A percentile compares a stretch with the other conserved stretches of the same genome.
Evolutionary conservation across 2,888 invertebrate genomes (phyloP).

Genomic region (Heterodera filipjevi): DNA sequence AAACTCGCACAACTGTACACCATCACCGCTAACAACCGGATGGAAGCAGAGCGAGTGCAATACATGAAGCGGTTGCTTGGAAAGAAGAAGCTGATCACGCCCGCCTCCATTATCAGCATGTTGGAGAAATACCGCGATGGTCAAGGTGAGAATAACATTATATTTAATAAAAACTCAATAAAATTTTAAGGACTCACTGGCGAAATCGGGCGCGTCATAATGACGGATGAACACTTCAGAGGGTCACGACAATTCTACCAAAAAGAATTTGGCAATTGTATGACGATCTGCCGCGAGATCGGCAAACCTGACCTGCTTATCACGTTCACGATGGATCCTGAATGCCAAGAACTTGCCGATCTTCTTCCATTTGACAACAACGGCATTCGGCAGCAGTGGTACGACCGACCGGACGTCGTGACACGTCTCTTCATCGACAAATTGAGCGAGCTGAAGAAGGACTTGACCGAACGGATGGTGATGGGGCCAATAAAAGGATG

Average conservation of each 20-base stretch:
- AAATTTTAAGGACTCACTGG: neutral
- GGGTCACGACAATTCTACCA: conserved; percentile 14
- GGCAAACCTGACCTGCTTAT: conserved; percentile 9
- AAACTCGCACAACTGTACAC: neutral
- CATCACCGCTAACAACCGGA: neutral
- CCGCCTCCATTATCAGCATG: neutral
- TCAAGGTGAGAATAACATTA: neutral
- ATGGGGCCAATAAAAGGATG: neutral
- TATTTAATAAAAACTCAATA: neutral
- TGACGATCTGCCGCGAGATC: conserved; percentile 2
- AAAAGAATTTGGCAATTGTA: neutral
- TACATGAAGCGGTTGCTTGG: neutral
- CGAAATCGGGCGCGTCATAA: conserved; percentile 3
- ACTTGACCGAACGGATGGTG: neutral
- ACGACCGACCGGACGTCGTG: neutral
- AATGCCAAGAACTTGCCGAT: neutral
- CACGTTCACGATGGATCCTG: neutral
- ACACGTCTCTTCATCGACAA: conserved; percentile 1
- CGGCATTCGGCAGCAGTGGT: neutral
- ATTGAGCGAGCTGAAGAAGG: neutral
- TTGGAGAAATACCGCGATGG: neutral
- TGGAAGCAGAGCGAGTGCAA: neutral
- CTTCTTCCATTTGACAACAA: neutral
- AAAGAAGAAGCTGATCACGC: neutral
- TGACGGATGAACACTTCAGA: conserved; percentile 6